Base-by-base conservation (phyloP, 1,140 invertebrate genomes). In the Nasonia giraulti region DNA sequence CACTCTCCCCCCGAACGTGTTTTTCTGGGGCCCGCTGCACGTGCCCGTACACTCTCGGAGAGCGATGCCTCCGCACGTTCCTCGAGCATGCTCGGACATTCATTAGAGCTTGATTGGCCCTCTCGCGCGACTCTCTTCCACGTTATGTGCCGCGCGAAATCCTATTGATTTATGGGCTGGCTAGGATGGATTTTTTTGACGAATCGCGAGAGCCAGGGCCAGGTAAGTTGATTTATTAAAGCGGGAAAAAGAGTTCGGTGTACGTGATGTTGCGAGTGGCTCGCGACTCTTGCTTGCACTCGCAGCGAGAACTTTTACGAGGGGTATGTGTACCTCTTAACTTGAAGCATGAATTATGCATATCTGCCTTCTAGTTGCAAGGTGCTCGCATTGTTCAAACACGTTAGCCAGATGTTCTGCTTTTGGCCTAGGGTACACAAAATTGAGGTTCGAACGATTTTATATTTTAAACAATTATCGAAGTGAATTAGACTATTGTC, bases 81-180 rank as follows among this genome's bases (percentile, higher is more conserved):
- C 44, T 50, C n/a, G 44, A 27, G 44, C 75, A 37, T 77, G 75
- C 47, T 55, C 8, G 2, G n/a, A 55, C 75, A 77, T 77, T 77
- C 14, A 44, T 75, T 37, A 37, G 73, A 17, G 37, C 27, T 2
- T 55, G 17, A 77, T 77, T 55, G 75, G 7, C n/a, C 37, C 17
- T 4, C 37, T 75, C 37, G 2, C 7, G 31, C 3, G 40, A 6
- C 0, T 3, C 14, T n/a, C 33, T 20, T 44, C 33, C 73, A 8
- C 73, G 4, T 31, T 23, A 12, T 17, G 73, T 17, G 47, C 17
- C 55, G 55, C 20, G 55, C 55, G 0, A 62, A 62, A 62, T 62
- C 14, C 14, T 75, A 7, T n/a, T 55, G 47, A 77, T 77, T 77
- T 77, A 31, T n/a, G 2, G 37, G 5, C 44, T 12, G 7, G n/a